phyloP scores from a whole-genome alignment of 2,797 vertebrate species.

The Momotus momota region DNA sequence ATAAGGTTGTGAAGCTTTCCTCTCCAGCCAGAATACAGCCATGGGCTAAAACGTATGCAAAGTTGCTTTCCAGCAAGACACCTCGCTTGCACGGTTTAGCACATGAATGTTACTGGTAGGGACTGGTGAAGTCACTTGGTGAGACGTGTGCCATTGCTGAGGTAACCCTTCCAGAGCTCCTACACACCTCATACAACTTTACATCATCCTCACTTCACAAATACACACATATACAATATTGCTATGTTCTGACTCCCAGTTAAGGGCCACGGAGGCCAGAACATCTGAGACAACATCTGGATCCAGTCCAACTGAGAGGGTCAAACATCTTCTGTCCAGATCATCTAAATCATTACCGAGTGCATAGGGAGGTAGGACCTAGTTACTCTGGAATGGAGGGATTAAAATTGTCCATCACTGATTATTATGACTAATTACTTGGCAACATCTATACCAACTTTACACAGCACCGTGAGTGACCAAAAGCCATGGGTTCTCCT shows the following conservation, averaged over 20 bases:
- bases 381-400: too few species aligned
- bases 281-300: background rate
- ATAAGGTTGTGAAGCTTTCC: background rate
- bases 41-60: background rate
- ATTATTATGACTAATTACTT: background rate
- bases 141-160: background rate
- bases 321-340: background rate
- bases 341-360: background rate
- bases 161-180: background rate
- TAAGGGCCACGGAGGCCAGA: background rate
- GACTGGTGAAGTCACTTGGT: background rate
- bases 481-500: background rate
- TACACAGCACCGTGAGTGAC: background rate
- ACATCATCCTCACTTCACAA: background rate
- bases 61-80: background rate
- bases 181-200: background rate
- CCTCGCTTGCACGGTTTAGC: accelerated
- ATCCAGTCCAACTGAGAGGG: background rate
- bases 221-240: accelerated
- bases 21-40: background rate
- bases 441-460: background rate
- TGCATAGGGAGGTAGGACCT: accelerated
- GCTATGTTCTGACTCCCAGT: background rate
- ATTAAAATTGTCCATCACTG: background rate
- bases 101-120: background rate